Percentiles rank a stretch among this genome's conserved stretches.
Conservation (phyloP, 2,797 vertebrate species). For the Bovichtus variegatus region DNA sequence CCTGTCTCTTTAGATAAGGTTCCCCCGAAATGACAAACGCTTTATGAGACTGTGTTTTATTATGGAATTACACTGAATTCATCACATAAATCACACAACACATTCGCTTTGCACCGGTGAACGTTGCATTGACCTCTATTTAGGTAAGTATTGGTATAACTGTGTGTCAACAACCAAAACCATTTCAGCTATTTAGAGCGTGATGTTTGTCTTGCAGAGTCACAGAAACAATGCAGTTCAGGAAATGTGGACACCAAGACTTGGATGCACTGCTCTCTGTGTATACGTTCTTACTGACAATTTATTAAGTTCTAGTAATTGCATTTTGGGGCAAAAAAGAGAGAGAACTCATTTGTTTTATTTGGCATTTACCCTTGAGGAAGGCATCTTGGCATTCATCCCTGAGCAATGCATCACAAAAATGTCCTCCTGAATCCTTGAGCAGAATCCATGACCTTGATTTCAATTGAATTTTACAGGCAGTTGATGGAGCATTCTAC, state of each 20-base stretch:
- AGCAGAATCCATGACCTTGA: constrained; percentile 43
- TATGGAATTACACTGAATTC: not conserved
- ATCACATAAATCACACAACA: constrained; percentile 31
- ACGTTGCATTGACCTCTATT: constrained; percentile 33
- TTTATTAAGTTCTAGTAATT: constrained; percentile 14
- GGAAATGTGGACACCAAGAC: not conserved
- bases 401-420: constrained; percentile 49
- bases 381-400: constrained; percentile 52
- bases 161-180: constrained; percentile 30
- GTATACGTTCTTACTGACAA: not conserved
- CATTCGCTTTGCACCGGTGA: constrained; percentile 5
- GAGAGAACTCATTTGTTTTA: constrained; percentile 16
- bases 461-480: constrained; percentile 29
- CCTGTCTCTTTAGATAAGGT: constrained; percentile 46
- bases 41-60: constrained; percentile 14
- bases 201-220: constrained; percentile 19
- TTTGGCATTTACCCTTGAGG: constrained; percentile 56
- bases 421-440: constrained; percentile 31
- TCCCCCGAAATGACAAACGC: constrained; percentile 28
- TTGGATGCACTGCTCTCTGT: constrained; percentile 4
- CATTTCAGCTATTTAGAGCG: constrained; percentile 27
- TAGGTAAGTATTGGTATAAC: constrained; percentile 29
- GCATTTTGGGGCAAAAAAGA: not conserved
- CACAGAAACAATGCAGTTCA: constrained; percentile 4
- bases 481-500: not conserved